Evolutionary conservation across 2,888 invertebrate species (phyloP).

Genomic region (Nemotelus pantherinus): DNA sequence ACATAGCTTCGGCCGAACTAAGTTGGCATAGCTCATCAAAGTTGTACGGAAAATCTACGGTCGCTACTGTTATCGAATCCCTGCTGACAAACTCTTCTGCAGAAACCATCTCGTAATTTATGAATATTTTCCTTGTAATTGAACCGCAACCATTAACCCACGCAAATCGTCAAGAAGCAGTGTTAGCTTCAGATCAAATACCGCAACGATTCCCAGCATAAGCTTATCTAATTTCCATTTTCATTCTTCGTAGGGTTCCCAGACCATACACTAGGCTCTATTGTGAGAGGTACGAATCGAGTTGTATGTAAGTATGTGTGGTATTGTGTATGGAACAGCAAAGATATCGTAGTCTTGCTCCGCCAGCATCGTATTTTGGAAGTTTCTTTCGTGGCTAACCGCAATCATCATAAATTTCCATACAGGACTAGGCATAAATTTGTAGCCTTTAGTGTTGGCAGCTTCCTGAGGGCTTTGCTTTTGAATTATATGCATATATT

Average conservation of each 20-base stretch:
- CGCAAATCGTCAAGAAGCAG: not conserved
- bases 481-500: not conserved
- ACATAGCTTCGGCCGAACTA: no score
- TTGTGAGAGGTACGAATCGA: not conserved
- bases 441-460: slow-evolving; percentile 40
- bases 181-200: no score
- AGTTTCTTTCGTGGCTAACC: slow-evolving; percentile 40
- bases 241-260: slow-evolving; percentile 10
- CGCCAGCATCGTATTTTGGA: slow-evolving; percentile 24
- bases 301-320: not conserved
- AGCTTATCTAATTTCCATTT: slow-evolving; percentile 43
- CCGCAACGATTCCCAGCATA: slow-evolving; percentile 2
- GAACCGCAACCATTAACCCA: slow-evolving; percentile 7
- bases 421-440: slow-evolving; percentile 41
- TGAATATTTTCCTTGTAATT: slow-evolving; percentile 24
- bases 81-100: not conserved
- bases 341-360: not conserved
- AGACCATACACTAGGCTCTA: not conserved
- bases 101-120: slow-evolving; percentile 3
- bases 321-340: not conserved
- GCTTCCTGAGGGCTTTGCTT: slow-evolving; percentile 26
- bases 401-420: slow-evolving; percentile 44
- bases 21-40: not conserved
- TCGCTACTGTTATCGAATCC: not conserved
- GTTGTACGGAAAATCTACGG: not conserved